phyloP scores from a whole-genome alignment of 2,797 vertebrate species.

The Oryzias sinensis region DNA sequence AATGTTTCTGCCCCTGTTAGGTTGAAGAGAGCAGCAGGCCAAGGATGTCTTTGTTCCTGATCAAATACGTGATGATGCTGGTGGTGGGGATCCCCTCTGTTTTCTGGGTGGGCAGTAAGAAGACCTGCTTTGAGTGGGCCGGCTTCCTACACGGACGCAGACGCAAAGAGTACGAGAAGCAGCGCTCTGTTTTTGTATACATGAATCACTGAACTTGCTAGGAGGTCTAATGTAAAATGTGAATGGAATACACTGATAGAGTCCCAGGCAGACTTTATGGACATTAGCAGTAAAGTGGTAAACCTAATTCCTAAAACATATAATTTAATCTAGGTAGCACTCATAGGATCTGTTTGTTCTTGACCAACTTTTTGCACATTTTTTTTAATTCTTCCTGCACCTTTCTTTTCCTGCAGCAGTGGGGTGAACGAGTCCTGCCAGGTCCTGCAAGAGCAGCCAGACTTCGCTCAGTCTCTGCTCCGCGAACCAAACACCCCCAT shows the following conservation, averaged over 20 bases:
- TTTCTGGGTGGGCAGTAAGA: slow-evolving; percentile 99
- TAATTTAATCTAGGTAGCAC: too few relatives aligned
- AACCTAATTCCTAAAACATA: too few relatives aligned
- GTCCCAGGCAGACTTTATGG: too few relatives aligned
- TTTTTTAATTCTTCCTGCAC: neutral
- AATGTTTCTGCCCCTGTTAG: slow-evolving; percentile 61
- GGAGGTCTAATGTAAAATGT: too few relatives aligned
- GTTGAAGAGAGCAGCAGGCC: slow-evolving; percentile 88
- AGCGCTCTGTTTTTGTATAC: neutral
- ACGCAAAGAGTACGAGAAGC: slow-evolving; percentile 88
- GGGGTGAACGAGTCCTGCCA: slow-evolving; percentile 94
- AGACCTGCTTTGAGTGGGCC: slow-evolving; percentile 98
- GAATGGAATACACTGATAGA: too few relatives aligned
- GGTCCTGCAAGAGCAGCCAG: slow-evolving; percentile 93
- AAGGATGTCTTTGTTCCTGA: slow-evolving; percentile 88
- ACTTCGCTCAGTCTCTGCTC: slow-evolving; percentile 92
- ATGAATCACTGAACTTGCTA: neutral
- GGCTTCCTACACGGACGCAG: slow-evolving; percentile 90
- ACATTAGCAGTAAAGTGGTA: too few relatives aligned
- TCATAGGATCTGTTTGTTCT: too few relatives aligned
- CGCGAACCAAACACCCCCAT: slow-evolving; percentile 94
- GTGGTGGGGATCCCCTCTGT: slow-evolving; percentile 95
- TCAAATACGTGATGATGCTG: slow-evolving; percentile 96
- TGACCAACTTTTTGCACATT: too few relatives aligned
- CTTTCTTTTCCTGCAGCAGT: slow-evolving; percentile 68